Percentiles rank a stretch among this genome's conserved stretches.
Conservation (phyloP, 1,140 invertebrate genomes). For the Cherax quadricarinatus region DNA sequence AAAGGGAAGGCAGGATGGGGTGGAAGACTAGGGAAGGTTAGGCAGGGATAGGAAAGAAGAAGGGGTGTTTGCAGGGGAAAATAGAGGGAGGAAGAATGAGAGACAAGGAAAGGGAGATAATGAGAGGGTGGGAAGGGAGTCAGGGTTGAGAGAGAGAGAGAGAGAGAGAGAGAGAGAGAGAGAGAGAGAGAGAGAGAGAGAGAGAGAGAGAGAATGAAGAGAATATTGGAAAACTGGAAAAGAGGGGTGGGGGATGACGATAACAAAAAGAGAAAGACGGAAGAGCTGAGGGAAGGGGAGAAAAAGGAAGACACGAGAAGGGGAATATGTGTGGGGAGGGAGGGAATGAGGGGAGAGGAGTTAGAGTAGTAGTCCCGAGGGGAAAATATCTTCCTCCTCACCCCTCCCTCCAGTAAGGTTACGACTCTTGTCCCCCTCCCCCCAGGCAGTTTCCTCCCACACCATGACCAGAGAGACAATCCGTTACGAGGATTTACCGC, state of each 20-base stretch:
- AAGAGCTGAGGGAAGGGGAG: not conserved
- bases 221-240: not conserved
- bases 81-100: not conserved
- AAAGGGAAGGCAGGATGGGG: no score
- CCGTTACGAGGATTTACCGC: constrained; percentile 23
- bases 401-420: constrained; percentile 21
- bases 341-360: constrained; percentile 23
- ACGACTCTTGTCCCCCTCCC: constrained; percentile 3
- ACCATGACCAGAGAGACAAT: not conserved
- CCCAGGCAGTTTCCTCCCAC: not conserved
- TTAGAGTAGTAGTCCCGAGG: constrained; percentile 28
- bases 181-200: constrained; percentile 24
- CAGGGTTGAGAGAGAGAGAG: not conserved
- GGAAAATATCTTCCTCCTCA: not conserved
- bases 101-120: not conserved
- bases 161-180: constrained; percentile 10
- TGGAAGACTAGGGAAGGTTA: no score
- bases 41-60: no score
- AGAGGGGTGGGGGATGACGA: not conserved
- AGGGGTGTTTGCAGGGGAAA: no score
- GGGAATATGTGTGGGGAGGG: not conserved
- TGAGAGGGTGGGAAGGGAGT: constrained; percentile 1
- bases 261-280: not conserved
- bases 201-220: not conserved
- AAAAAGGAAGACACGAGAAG: not conserved